These are phyloP conservation scores for Agriopis marginaria DNA, from an alignment of 2,888 invertebrate genomes.

Conservation along the genomic window DNA sequence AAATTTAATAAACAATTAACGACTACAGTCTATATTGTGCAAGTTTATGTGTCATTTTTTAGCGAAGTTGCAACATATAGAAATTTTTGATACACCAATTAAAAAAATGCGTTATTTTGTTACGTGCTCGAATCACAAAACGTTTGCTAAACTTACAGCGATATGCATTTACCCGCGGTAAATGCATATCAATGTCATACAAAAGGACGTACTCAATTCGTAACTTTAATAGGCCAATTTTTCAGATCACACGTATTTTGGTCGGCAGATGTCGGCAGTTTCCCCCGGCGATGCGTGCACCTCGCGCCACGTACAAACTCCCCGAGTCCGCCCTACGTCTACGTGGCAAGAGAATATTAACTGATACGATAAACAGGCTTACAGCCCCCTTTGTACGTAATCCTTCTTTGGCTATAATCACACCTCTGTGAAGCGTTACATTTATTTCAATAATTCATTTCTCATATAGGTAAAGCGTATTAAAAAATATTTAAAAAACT, in stretches of 20 bases:
- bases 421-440: conserved; percentile 78
- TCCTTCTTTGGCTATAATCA: conserved; percentile 76
- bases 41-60: not conserved
- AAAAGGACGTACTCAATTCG: not conserved
- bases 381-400: conserved; percentile 75
- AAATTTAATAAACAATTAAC: too few relatives aligned
- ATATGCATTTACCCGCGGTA: not conserved
- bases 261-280: not conserved
- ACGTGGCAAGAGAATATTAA: conserved; percentile 47
- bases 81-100: too few relatives aligned
- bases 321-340: conserved; percentile 9
- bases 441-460: conserved; percentile 52
- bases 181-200: not conserved
- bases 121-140: not conserved
- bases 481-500: conserved; percentile 55
- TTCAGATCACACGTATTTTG: not conserved
- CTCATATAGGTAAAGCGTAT: conserved; percentile 62
- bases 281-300: not conserved
- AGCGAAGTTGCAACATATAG: not conserved
- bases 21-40: too few relatives aligned
- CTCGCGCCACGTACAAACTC: not conserved
- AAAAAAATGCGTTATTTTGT: too few relatives aligned
- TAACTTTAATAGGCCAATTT: conserved; percentile 1
- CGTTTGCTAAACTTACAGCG: not conserved
- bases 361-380: conserved; percentile 67